Conservation (phyloP, 2,113 vertebrate genomes). For the Todiramphus saurophagus region DNA sequence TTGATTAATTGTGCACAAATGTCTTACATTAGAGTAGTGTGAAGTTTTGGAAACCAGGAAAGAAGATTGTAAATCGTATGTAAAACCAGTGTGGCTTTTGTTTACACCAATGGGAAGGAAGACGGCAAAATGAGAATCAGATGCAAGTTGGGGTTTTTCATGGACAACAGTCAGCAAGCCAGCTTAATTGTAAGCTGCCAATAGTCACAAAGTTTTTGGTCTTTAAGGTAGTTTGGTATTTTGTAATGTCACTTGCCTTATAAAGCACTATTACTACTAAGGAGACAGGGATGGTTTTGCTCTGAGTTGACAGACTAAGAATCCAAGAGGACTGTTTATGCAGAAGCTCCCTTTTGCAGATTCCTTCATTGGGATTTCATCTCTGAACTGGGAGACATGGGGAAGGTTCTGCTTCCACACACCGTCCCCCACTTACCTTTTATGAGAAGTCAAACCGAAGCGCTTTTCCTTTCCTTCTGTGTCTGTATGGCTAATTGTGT, state of each 20-base stretch:
- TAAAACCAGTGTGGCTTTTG: neutral
- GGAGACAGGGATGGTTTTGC: neutral
- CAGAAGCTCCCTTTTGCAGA: neutral
- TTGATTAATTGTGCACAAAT: neutral
- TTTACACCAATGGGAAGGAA: neutral
- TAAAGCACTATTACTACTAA: neutral
- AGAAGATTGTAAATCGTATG: neutral
- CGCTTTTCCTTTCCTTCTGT: too few relatives aligned
- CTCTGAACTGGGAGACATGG: too few relatives aligned
- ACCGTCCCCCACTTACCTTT: too few relatives aligned
- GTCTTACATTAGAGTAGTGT: neutral
- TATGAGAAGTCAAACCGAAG: too few relatives aligned
- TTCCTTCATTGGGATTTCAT: too few relatives aligned
- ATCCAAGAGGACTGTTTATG: neutral
- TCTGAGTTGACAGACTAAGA: neutral
- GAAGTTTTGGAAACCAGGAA: neutral
- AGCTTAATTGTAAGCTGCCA: neutral
- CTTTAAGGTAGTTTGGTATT: neutral
- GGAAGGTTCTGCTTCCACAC: too few relatives aligned
- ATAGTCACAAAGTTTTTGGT: neutral
- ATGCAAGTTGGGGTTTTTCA: neutral
- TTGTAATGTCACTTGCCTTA: neutral
- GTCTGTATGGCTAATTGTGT: too few relatives aligned
- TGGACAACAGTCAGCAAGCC: neutral
- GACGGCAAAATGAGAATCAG: neutral